A percentile compares a stretch with the other conserved stretches of the same genome.
Evolutionary conservation across 2,888 invertebrate genomes (phyloP).

Genomic region (Apodemia zela): DNA sequence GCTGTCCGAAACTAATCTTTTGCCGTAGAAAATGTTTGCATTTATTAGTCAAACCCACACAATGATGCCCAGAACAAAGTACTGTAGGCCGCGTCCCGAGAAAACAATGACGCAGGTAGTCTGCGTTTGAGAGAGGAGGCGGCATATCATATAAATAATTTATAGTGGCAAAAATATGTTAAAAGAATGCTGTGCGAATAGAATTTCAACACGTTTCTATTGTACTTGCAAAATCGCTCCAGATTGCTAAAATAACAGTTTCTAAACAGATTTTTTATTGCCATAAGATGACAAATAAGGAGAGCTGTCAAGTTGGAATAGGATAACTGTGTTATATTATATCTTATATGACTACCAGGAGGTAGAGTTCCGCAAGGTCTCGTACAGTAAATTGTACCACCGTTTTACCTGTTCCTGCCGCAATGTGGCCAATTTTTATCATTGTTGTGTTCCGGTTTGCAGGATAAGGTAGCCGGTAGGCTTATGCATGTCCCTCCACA

Average conservation of each 20-base stretch:
- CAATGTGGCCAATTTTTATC: too few species aligned
- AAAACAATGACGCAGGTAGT: slow-evolving; percentile 11
- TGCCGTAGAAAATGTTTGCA: slow-evolving; percentile 22
- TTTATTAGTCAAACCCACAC: slow-evolving; percentile 8
- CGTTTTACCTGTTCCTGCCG: too few species aligned
- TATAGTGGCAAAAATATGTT: slow-evolving; percentile 7
- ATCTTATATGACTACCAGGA: too few species aligned
- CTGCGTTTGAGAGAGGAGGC: neutral
- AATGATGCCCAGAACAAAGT: neutral
- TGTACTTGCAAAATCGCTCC: neutral
- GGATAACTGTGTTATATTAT: neutral
- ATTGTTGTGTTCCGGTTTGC: too few species aligned
- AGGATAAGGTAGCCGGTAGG: too few species aligned
- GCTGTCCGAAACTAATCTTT: slow-evolving; percentile 30
- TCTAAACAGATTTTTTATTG: neutral
- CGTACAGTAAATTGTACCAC: too few species aligned
- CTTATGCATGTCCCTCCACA: too few species aligned
- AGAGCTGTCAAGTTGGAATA: neutral
- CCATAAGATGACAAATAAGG: neutral
- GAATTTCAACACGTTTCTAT: neutral
- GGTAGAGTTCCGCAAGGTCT: too few species aligned
- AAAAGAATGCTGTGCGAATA: neutral
- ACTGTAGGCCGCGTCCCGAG: neutral
- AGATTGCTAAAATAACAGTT: neutral
- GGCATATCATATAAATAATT: slow-evolving; percentile 4